Percentiles rank a stretch among this genome's conserved stretches.
Evolutionary conservation across 2,888 invertebrate genomes (phyloP).

Genomic region (Exocentrus adspersus): DNA sequence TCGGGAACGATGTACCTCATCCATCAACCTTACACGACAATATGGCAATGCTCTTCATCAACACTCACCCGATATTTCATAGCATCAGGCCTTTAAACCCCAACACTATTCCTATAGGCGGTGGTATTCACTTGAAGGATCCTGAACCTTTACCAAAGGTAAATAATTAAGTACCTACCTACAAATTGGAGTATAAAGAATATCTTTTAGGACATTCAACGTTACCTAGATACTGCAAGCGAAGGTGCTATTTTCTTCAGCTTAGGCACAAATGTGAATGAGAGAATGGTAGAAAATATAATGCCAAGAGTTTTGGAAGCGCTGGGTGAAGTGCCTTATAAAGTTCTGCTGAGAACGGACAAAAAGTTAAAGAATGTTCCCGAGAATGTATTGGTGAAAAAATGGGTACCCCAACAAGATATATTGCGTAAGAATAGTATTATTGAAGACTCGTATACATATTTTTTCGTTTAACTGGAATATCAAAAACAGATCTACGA

Average conservation of each 20-base stretch:
- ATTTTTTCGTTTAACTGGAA: too few relatives aligned
- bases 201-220: conserved; percentile 35
- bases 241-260: conserved; percentile 47
- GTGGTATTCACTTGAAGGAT: conserved; percentile 51
- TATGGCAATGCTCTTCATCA: conserved; percentile 56
- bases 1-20: conserved; percentile 52
- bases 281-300: conserved; percentile 28
- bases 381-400: conserved; percentile 52
- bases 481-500: too few relatives aligned
- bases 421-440: conserved; percentile 52
- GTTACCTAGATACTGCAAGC: conserved; percentile 38
- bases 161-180: too few relatives aligned
- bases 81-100: conserved; percentile 53
- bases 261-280: conserved; percentile 42
- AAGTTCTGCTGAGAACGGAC: conserved; percentile 37
- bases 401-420: conserved; percentile 57
- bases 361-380: conserved; percentile 40
- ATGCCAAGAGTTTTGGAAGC: conserved; percentile 33
- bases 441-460: too few relatives aligned
- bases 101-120: conserved; percentile 54
- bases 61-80: conserved; percentile 55
- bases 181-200: too few relatives aligned
- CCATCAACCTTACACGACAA: conserved; percentile 49
- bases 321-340: conserved; percentile 39
- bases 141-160: conserved; percentile 50